Percentiles rank a stretch among this genome's conserved stretches.
Conservation (phyloP, 2,888 invertebrate genomes). For the Crematogaster levior region DNA sequence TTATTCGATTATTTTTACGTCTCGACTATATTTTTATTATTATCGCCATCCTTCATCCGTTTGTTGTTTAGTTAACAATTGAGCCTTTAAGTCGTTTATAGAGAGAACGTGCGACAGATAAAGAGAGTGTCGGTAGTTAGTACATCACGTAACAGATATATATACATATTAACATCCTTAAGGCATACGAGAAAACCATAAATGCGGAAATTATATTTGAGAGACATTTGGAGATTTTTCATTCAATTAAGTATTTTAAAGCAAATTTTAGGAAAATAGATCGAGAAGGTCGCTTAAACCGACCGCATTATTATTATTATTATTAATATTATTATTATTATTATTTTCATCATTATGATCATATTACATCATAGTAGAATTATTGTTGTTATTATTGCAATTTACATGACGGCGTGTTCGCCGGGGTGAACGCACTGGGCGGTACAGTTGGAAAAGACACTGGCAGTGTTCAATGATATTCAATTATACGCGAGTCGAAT, state of each 20-base stretch:
- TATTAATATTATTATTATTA: conserved; percentile 49
- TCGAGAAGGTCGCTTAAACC: background rate
- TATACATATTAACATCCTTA: background rate
- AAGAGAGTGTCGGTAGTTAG: background rate
- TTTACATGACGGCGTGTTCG: conserved; percentile 46
- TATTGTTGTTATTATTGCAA: conserved; percentile 68
- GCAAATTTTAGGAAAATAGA: background rate
- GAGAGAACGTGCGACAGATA: background rate
- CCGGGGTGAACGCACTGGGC: conserved; percentile 27
- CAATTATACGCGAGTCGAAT: conserved; percentile 36
- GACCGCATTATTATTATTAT: conserved; percentile 47
- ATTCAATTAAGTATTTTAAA: conserved; percentile 23
- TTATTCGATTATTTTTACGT: conserved; percentile 41
- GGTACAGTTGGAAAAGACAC: conserved; percentile 24
- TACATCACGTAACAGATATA: background rate
- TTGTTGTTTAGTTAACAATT: conserved; percentile 41
- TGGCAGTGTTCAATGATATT: conserved; percentile 19
- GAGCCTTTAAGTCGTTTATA: conserved; percentile 27
- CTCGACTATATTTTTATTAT: conserved; percentile 47
- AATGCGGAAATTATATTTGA: background rate
- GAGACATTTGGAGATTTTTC: background rate
- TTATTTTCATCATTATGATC: conserved; percentile 55
- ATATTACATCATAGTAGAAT: conserved; percentile 59
- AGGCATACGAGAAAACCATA: background rate
- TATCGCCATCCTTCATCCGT: conserved; percentile 43